Evolutionary conservation across 1,140 invertebrate species (phyloP), one percentile per base, ranked within the genome.

Genomic region (Atta texana): DNA sequence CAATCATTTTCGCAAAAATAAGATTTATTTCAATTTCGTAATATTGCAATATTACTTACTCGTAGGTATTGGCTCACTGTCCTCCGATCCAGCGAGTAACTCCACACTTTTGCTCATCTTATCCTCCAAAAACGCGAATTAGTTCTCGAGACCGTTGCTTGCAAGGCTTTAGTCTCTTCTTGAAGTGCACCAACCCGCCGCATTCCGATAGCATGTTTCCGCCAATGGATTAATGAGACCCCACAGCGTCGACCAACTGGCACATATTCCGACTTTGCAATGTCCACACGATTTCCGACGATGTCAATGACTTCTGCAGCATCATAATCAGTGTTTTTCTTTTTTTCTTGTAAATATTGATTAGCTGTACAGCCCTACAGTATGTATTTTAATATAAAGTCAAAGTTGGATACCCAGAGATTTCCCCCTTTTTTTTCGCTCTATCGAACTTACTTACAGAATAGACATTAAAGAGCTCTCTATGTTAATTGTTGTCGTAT

Each of bases 21-120:
- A 21, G 2, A 0, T 63, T 8, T 7, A 10, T 55, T 34, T 51
- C 18, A 31, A 44, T 14, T 6, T 63, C 1, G 4, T 34, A 39
- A 34, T 31, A 49, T 71, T 24, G 16, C 18, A 44, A 44, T 28
- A 55, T 61, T 28, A 88, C 92, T 94, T 78, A 94, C 94, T 64
- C 64, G 57, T 92, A 69, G 81, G 49, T 78, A 82, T 81, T 74
- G 88, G 90, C 89, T 94, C 93, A 87, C 90, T 91, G 90, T 94
- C 93, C 89, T 94, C 93, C 82, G 93, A 90, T 85, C 92, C 93
- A 87, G 92, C 91, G 78, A 94, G 94, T 78, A 94, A 89, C 82
- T 94, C 94, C 61, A 94, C 93, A 88, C 93, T 94, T 84, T 94
- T 94, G 92, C 94, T 94, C 94, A 94, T 94, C 87, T 92, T 94